Conservation (phyloP, 2,797 vertebrate genomes). For the Selene dorsalis region DNA sequence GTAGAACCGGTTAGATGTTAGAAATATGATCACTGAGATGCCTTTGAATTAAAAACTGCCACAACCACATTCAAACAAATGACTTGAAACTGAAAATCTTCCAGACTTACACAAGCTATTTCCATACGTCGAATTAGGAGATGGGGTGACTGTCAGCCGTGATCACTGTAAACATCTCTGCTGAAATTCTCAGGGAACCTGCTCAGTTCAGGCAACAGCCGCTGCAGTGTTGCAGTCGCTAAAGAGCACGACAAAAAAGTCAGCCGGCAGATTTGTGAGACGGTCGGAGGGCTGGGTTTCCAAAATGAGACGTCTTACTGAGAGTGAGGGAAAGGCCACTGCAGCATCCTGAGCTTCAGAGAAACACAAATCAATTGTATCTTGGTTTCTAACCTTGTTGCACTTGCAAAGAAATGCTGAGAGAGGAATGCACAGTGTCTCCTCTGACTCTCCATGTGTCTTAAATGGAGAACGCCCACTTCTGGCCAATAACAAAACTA, state of each 20-base stretch:
- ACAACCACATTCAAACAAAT: background rate
- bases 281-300: background rate
- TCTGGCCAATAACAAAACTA: background rate
- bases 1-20: background rate
- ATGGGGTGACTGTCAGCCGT: background rate
- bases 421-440: background rate
- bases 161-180: background rate
- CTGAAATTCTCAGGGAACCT: too few relatives aligned
- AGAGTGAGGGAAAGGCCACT: background rate
- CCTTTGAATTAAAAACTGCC: background rate
- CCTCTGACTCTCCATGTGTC: background rate
- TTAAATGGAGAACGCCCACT: background rate
- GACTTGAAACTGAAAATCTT: background rate
- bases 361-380: background rate
- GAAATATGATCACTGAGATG: background rate
- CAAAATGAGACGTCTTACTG: background rate
- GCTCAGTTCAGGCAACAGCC: too few relatives aligned
- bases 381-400: background rate
- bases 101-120: background rate
- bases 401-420: too few relatives aligned
- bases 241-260: background rate
- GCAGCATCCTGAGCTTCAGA: background rate
- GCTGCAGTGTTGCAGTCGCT: background rate
- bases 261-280: background rate
- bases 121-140: background rate